Conservation (phyloP, 2,888 invertebrate genomes). For the Pheosia gnoma region DNA sequence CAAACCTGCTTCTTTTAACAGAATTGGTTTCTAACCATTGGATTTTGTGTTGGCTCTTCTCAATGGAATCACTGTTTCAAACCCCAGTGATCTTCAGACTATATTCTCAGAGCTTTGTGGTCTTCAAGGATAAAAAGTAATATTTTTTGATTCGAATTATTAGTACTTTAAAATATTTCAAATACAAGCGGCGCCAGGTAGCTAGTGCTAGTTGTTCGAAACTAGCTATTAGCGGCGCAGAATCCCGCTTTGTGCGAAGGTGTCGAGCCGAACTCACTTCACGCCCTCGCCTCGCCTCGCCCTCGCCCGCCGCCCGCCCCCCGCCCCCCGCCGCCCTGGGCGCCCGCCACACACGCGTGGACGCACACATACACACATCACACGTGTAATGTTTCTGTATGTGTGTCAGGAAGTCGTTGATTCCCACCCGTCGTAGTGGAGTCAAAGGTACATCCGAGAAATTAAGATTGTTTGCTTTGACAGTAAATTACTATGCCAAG, state of each 20-base stretch:
- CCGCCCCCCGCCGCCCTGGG: constrained; percentile 1
- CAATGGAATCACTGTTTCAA: too few relatives aligned
- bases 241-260: constrained; percentile 72
- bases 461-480: neutral
- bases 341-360: constrained; percentile 17
- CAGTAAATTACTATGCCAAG: too few relatives aligned
- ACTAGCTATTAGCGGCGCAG: constrained; percentile 70
- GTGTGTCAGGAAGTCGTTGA: constrained; percentile 5
- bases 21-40: too few relatives aligned
- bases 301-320: constrained; percentile 22
- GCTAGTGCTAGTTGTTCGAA: constrained; percentile 53
- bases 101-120: too few relatives aligned
- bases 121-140: too few relatives aligned
- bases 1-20: too few relatives aligned
- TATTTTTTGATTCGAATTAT: too few relatives aligned
- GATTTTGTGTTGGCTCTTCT: too few relatives aligned
- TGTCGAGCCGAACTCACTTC: constrained; percentile 69
- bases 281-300: constrained; percentile 38
- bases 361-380: constrained; percentile 12
- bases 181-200: constrained; percentile 38
- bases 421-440: constrained; percentile 1
- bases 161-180: neutral
- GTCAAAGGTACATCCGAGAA: neutral
- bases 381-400: neutral
- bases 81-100: too few relatives aligned